These are phyloP conservation scores for Trachemys scripta DNA, from an alignment of 2,113 vertebrate genomes.

Conservation along the genomic window DNA sequence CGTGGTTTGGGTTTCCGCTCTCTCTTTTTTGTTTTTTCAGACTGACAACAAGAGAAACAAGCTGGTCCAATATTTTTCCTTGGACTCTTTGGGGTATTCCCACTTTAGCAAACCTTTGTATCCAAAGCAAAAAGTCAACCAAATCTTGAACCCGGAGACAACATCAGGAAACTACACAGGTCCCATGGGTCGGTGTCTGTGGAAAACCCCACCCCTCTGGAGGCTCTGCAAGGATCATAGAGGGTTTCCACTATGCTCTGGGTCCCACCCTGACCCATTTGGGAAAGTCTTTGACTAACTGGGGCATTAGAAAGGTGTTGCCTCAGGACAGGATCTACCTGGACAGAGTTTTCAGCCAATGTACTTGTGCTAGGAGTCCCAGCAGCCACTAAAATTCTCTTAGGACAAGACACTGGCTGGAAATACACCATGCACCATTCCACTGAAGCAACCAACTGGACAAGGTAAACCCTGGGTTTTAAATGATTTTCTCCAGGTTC, in stretches of 20 bases:
- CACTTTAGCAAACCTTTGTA: not conserved
- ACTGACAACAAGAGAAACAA: not conserved
- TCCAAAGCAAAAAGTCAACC: not conserved
- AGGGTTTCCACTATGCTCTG: accelerated
- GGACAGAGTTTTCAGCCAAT: not conserved
- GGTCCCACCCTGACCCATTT: accelerated
- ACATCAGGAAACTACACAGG: not conserved
- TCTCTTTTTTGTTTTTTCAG: not conserved
- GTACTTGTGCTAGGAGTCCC: not conserved
- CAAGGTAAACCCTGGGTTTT: accelerated
- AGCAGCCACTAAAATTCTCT: not conserved
- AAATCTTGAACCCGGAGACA: not conserved
- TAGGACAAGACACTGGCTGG: not conserved
- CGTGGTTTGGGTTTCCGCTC: not conserved
- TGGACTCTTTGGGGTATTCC: not conserved
- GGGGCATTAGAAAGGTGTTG: not conserved
- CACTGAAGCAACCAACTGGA: not conserved
- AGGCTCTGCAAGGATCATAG: not conserved
- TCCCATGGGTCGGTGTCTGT: not conserved
- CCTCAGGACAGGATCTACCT: slow-evolving; percentile 11
- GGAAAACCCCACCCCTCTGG: not conserved
- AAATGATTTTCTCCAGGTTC: not conserved
- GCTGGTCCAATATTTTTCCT: not conserved
- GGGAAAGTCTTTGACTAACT: not conserved
- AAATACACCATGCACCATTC: not conserved